Base-by-base conservation (phyloP, 2,797 vertebrate species). In the Buphagus erythrorhynchus region DNA sequence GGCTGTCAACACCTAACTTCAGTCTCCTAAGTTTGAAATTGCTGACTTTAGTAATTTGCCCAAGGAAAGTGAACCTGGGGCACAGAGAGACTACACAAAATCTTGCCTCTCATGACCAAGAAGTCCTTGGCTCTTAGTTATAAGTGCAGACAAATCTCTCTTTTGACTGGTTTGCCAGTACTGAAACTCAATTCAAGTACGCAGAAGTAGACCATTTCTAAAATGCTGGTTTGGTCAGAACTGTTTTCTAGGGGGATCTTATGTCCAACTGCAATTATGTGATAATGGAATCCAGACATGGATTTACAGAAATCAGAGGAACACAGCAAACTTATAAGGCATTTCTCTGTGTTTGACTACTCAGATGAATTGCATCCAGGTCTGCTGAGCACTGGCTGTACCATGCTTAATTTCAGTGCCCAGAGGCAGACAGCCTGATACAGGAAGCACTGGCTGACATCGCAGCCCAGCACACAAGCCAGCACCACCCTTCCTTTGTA, bases 1-100 rank as follows among this genome's bases (percentile, higher is more conserved):
- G 94, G 96, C 94, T 97, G 96, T 97, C 96, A 97, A 95, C 96
- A 97, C 93, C 96, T 94, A 95, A 94, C 88, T 94, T 85, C 85
- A 86, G 82, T 40, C 94, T 91, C 88, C 91, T 28, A 94, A 95
- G 91, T 93, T 88, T 88, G 90, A 95, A 97, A 94, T 90, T 81
- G 94, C 96, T 97, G 96, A 97, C 91, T 93, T 95, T 0, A 94
- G 95, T 94, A 94, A 96, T 95, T 95, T 96, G 88, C 90, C 86
- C 83, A 76, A 71, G 88, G 66, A 95, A 96, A 90, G 92, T 88
- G 88, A 96, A 93, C 83, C 63, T 33, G 33, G 90, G 93, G 83
- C 95, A 95, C 74, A 82, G 63, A 90, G 40, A 88, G 43, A 81
- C 90, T 90, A 81, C 80, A 93, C 71, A 84, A 92, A 95, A 93